phyloP scores from a whole-genome alignment of 2,113 vertebrate genomes.

The Peromyscus polionotus region DNA sequence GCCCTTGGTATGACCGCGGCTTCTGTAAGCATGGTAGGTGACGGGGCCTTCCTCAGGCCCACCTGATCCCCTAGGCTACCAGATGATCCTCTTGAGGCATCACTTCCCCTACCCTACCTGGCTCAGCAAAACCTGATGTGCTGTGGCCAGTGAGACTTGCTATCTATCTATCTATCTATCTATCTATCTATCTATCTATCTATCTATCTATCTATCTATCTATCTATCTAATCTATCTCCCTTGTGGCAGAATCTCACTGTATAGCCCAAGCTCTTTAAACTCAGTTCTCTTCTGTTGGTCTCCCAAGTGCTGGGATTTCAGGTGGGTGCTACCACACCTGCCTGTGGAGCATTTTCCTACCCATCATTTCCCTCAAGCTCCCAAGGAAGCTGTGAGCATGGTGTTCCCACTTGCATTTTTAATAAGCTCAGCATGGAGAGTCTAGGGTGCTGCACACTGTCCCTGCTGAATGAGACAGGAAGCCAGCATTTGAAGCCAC shows the following conservation, averaged over 20 bases:
- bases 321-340: not conserved
- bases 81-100: not conserved
- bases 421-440: not conserved
- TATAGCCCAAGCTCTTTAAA: not conserved
- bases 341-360: not conserved
- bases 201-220: too few relatives aligned
- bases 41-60: too few relatives aligned
- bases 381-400: not conserved
- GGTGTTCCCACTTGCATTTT: not conserved
- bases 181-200: too few relatives aligned
- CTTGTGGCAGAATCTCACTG: not conserved
- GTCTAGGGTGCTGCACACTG: not conserved
- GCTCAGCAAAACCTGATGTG: not conserved
- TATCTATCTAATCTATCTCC: too few relatives aligned
- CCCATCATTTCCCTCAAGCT: not conserved
- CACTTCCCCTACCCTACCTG: not conserved
- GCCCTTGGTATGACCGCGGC: constrained; percentile 99
- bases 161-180: not conserved
- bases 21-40: constrained; percentile 98
- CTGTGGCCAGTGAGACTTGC: not conserved
- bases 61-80: not conserved
- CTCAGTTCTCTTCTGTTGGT: not conserved
- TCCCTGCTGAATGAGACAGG: not conserved
- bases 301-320: not conserved
- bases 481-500: not conserved